Evolutionary conservation across 2,888 invertebrate species (phyloP).

Genomic region (Mystacides longicornis): DNA sequence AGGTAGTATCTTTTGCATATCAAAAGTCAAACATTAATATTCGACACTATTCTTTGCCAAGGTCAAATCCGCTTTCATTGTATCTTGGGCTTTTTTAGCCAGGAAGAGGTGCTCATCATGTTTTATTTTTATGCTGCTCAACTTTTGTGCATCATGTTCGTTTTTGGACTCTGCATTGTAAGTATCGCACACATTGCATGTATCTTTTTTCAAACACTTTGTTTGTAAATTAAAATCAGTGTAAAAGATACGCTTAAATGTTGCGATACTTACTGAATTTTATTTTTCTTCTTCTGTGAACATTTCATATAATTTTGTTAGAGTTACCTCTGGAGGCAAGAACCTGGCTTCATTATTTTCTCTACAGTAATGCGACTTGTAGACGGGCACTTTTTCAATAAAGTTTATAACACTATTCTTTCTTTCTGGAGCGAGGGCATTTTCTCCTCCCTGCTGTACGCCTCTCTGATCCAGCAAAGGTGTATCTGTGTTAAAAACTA

Average conservation of each 20-base stretch:
- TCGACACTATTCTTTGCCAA: background rate
- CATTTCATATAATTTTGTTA: background rate
- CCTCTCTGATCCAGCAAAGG: background rate
- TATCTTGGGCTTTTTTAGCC: too few species aligned
- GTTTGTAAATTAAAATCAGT: background rate
- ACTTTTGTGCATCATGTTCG: too few species aligned
- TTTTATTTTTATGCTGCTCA: too few species aligned
- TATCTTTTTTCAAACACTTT: background rate
- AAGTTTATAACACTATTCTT: background rate
- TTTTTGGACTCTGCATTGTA: too few species aligned
- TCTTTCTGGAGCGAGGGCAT: background rate
- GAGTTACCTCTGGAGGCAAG: constrained; percentile 1
- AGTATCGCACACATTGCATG: background rate
- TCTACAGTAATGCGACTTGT: constrained; percentile 2
- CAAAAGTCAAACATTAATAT: too few species aligned
- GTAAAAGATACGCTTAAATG: background rate
- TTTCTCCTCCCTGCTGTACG: background rate
- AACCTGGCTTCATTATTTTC: background rate
- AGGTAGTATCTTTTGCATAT: background rate
- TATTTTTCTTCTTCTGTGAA: background rate
- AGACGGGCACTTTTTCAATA: constrained; percentile 1
- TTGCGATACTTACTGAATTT: background rate
- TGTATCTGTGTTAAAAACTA: background rate
- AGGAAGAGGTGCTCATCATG: too few species aligned
- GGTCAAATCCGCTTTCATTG: background rate